These are phyloP conservation scores for Craniophora ligustri DNA, from an alignment of 2,888 invertebrate species.

Conservation along the genomic window DNA sequence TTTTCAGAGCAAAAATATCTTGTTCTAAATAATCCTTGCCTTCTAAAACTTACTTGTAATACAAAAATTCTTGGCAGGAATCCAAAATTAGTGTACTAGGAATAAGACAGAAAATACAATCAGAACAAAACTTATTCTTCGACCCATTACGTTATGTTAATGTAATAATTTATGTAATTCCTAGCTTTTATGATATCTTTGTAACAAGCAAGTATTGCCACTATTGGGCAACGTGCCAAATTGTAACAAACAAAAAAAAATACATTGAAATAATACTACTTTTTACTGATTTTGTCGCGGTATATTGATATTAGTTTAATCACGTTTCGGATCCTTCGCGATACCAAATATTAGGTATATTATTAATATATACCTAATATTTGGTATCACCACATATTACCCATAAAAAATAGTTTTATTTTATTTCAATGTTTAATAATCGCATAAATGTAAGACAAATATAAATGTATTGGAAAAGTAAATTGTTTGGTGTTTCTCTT, in stretches of 20 bases:
- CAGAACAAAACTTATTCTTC: neutral
- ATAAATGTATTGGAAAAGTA: too few species aligned
- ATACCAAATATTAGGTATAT: too few species aligned
- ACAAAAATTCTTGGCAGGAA: constrained; percentile 26
- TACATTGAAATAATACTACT: too few species aligned
- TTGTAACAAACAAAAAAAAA: constrained; percentile 25
- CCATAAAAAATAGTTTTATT: too few species aligned
- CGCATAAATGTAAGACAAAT: too few species aligned
- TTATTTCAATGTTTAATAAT: too few species aligned
- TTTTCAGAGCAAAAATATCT: neutral
- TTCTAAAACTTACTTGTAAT: neutral
- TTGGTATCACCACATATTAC: too few species aligned
- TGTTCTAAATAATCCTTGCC: neutral
- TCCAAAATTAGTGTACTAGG: constrained; percentile 9
- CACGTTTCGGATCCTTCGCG: too few species aligned
- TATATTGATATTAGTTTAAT: too few species aligned
- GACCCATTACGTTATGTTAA: constrained; percentile 39
- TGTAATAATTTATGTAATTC: constrained; percentile 14
- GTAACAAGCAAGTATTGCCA: constrained; percentile 19
- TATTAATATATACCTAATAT: too few species aligned
- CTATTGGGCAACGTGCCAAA: constrained; percentile 47
- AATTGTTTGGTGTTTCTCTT: too few species aligned
- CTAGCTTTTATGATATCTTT: constrained; percentile 11
- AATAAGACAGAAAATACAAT: constrained; percentile 6
- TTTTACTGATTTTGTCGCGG: too few species aligned